Conservation (phyloP, 2,113 vertebrate genomes). For the Laticauda colubrina region DNA sequence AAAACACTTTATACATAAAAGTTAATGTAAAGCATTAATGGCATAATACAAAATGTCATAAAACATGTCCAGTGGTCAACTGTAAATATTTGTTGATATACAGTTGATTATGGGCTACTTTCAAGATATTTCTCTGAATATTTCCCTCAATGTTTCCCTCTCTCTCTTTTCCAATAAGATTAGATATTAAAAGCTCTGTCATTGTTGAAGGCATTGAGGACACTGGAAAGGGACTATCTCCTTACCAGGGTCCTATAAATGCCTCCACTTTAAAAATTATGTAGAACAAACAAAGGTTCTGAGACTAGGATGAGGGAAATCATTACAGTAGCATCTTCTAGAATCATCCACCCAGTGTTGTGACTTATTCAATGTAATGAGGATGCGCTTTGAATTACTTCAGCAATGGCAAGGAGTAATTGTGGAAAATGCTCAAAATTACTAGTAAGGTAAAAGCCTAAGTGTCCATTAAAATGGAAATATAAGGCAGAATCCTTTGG, state of each 20-base stretch:
- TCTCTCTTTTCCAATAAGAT: neutral
- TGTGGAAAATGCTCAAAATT: neutral
- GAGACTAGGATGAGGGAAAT: constrained; percentile 23
- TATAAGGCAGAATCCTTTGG: neutral
- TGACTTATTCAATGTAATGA: neutral
- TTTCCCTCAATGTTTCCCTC: neutral
- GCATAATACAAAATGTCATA: neutral
- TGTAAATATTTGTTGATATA: neutral
- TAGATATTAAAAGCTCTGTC: neutral
- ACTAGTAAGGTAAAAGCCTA: neutral
- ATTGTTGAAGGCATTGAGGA: neutral
- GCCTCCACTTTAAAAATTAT: constrained; percentile 15
- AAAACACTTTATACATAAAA: neutral
- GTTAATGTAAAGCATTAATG: neutral
- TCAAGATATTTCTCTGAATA: neutral
- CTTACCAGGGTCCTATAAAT: neutral
- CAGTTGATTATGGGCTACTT: neutral
- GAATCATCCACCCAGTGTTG: neutral
- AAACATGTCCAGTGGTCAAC: neutral
- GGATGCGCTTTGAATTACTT: neutral
- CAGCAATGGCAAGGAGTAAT: neutral
- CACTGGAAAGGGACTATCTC: neutral
- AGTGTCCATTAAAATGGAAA: constrained; percentile 6
- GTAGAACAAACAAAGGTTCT: constrained; percentile 10
- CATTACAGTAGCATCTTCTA: neutral